Conservation (phyloP, 2,113 vertebrate genomes). For the Mesoclemmys tuberculata region DNA sequence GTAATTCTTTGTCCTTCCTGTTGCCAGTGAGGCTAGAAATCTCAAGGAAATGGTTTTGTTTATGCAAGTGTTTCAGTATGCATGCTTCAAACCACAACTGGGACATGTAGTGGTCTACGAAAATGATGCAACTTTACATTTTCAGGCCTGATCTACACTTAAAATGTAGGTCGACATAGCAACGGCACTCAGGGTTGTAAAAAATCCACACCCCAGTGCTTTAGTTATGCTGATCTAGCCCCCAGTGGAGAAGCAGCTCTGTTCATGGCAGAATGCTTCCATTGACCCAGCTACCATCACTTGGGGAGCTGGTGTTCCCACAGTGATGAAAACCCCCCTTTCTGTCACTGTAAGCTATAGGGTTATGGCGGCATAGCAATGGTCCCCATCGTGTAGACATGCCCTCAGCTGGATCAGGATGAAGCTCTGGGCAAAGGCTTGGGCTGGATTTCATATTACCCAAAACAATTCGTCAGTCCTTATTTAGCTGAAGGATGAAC, state of each 20-base stretch:
- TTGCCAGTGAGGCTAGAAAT: background rate
- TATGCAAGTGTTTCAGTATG: background rate
- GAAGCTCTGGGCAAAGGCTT: background rate
- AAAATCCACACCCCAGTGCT: too few relatives aligned
- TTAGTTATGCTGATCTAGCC: too few relatives aligned
- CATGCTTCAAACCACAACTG: background rate
- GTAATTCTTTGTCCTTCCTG: background rate
- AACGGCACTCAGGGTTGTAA: too few relatives aligned
- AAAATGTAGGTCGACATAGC: too few relatives aligned
- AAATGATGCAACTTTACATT: background rate
- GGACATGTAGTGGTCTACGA: background rate
- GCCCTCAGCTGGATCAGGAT: background rate
- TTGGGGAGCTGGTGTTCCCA: too few relatives aligned
- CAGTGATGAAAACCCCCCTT: too few relatives aligned
- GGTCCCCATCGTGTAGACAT: background rate
- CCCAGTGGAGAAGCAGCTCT: too few relatives aligned
- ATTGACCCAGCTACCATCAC: too few relatives aligned
- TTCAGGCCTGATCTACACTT: too few relatives aligned
- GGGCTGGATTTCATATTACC: background rate
- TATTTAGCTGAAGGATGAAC: background rate
- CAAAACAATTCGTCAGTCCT: background rate
- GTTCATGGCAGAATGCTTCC: too few relatives aligned
- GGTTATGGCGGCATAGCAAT: too few relatives aligned
- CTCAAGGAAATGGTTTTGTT: background rate
- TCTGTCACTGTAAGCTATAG: too few relatives aligned